Conservation (phyloP, 2,888 invertebrate species). For the Lydus trimaculatus region DNA sequence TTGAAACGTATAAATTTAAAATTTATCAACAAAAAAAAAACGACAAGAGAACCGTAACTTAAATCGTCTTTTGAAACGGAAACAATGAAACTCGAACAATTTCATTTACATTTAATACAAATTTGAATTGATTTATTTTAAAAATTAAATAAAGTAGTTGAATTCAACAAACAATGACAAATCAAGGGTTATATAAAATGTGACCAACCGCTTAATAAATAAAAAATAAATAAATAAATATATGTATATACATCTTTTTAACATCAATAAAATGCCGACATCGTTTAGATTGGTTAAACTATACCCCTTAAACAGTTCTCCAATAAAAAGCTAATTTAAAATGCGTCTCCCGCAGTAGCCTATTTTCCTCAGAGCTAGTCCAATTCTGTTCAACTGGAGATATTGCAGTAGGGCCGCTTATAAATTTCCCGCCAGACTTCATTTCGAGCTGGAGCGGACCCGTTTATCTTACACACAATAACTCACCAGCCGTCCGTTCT, state of each 20-base stretch:
- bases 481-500: constrained; percentile 64
- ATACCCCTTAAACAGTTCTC: constrained; percentile 48
- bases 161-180: constrained; percentile 9
- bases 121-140: neutral
- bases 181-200: neutral
- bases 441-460: constrained; percentile 75
- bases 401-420: constrained; percentile 60
- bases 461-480: constrained; percentile 77
- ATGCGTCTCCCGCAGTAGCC: constrained; percentile 60
- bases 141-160: neutral
- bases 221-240: neutral
- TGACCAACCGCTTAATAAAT: constrained; percentile 11
- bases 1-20: constrained; percentile 18
- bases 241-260: constrained; percentile 24
- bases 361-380: constrained; percentile 60
- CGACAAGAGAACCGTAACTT: neutral
- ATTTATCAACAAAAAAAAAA: constrained; percentile 25
- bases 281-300: constrained; percentile 41
- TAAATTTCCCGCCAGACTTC: constrained; percentile 70
- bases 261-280: constrained; percentile 37
- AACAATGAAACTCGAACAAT: neutral
- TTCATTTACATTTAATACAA: constrained; percentile 2
- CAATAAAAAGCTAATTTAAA: constrained; percentile 61
- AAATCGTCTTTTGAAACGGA: neutral
- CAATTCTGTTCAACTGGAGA: constrained; percentile 61